A percentile compares a stretch with the other conserved stretches of the same genome.
phyloP scores from a whole-genome alignment of 2,888 invertebrate species.

The Drosophila kambysellisi region DNA sequence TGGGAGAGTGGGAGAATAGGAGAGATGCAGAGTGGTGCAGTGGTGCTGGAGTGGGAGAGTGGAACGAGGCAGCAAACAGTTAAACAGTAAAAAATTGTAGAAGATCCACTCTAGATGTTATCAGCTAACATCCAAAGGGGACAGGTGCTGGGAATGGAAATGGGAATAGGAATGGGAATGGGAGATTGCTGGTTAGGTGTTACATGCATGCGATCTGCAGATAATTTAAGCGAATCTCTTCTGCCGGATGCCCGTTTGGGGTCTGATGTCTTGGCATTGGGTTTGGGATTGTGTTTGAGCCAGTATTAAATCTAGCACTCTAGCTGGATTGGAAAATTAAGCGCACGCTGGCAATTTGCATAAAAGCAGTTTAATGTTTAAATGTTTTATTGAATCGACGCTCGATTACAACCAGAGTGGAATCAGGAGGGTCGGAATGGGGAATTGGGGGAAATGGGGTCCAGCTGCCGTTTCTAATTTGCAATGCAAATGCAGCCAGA shows the following conservation, averaged over 20 bases:
- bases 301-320: background rate
- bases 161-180: too few species aligned
- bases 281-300: constrained; percentile 1
- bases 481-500: constrained; percentile 72
- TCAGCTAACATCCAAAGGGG: constrained; percentile 30
- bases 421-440: background rate
- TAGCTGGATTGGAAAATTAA: constrained; percentile 66
- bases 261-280: constrained; percentile 5
- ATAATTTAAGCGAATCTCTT: constrained; percentile 68
- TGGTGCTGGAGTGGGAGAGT: background rate
- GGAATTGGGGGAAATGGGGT: background rate
- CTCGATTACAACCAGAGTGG: constrained; percentile 64
- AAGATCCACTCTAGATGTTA: constrained; percentile 72
- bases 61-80: constrained; percentile 32
- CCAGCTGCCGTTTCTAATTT: constrained; percentile 69
- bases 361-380: constrained; percentile 83
- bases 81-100: constrained; percentile 52
- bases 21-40: background rate
- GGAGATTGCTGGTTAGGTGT: constrained; percentile 59
- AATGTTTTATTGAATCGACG: constrained; percentile 81
- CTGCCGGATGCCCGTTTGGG: constrained; percentile 49
- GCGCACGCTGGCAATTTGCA: constrained; percentile 81
- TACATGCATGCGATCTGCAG: constrained; percentile 74
- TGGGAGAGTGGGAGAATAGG: background rate
- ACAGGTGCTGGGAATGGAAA: constrained; percentile 21